Evolutionary conservation across 2,113 vertebrate genomes (phyloP).

Genomic region (Burhinus bistriatus): DNA sequence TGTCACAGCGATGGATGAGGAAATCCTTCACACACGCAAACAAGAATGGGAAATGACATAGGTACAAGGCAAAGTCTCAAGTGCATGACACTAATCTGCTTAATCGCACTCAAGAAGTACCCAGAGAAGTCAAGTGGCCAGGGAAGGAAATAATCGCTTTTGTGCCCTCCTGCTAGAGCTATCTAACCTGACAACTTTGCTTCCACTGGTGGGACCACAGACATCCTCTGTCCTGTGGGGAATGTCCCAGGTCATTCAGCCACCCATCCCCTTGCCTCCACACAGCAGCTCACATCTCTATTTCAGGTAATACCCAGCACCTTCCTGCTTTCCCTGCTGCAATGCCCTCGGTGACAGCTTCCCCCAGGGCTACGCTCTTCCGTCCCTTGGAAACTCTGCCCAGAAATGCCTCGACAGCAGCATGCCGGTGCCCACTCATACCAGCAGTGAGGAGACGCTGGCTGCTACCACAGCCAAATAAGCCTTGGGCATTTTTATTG

Average conservation of each 20-base stretch:
- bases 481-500: not conserved
- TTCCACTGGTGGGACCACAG: not conserved
- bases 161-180: not conserved
- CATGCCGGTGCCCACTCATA: not conserved
- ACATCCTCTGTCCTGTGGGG: not conserved
- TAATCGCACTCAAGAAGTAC: not conserved
- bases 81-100: slow-evolving; percentile 16
- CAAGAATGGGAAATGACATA: not conserved
- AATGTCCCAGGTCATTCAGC: not conserved
- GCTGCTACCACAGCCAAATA: not conserved
- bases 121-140: not conserved
- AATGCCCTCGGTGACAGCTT: not conserved
- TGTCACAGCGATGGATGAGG: not conserved
- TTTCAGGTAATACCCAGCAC: not conserved
- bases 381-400: not conserved
- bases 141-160: not conserved
- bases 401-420: not conserved
- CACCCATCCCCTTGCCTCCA: too few relatives aligned
- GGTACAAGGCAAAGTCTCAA: slow-evolving; percentile 7
- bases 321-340: not conserved
- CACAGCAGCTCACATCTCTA: rapidly evolving
- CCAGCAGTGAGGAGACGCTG: not conserved
- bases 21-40: rapidly evolving
- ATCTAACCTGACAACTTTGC: not conserved
- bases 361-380: not conserved